Conservation (phyloP, 2,797 vertebrate species). For the Chromobotia macracanthus region DNA sequence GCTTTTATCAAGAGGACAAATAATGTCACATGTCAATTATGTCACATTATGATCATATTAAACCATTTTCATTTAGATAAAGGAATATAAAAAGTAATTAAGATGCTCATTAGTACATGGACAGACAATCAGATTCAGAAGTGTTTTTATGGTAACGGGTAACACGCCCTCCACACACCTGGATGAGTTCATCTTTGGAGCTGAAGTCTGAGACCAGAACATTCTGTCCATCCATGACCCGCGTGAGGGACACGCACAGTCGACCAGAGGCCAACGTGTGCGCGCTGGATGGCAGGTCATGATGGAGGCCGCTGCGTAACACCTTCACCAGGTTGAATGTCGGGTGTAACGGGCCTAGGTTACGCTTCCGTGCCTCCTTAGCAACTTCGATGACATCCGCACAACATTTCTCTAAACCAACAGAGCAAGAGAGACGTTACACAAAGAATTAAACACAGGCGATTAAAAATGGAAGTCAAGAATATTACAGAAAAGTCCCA, state of each 20-base stretch:
- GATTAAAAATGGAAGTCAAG: neutral
- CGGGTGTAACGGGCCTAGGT: constrained; percentile 87
- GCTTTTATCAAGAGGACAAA: neutral
- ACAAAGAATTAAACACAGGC: neutral
- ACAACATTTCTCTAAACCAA: constrained; percentile 79
- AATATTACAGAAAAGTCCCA: neutral
- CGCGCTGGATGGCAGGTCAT: constrained; percentile 78
- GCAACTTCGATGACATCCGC: constrained; percentile 76
- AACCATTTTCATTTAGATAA: constrained; percentile 13
- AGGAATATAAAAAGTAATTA: constrained; percentile 9
- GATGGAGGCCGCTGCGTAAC: constrained; percentile 74
- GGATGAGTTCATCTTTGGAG: constrained; percentile 90
- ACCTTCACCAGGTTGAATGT: constrained; percentile 82
- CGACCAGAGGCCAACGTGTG: constrained; percentile 80
- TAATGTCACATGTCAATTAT: constrained; percentile 14
- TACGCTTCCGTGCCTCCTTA: constrained; percentile 81
- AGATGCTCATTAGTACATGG: neutral
- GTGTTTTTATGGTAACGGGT: neutral
- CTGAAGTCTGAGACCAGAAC: constrained; percentile 87
- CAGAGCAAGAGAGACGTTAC: neutral
- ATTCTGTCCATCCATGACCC: constrained; percentile 88
- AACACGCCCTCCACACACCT: constrained; percentile 78
- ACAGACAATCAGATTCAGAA: neutral
- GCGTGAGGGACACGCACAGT: constrained; percentile 86
- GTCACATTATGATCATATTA: constrained; percentile 4